Conservation (phyloP, 2,797 vertebrate genomes). For the Tragelaphus oryx region DNA sequence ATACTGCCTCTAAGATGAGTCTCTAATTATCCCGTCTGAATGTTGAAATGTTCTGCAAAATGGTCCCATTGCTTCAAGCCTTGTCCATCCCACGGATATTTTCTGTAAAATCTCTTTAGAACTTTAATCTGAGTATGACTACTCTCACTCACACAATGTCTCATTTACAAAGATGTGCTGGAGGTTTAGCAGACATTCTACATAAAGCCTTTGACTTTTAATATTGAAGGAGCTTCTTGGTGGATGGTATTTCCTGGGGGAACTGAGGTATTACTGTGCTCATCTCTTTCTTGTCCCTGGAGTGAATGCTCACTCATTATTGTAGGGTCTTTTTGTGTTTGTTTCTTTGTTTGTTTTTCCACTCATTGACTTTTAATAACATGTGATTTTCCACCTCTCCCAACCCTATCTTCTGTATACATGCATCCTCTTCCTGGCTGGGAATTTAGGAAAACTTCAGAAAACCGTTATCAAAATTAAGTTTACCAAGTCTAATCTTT, state of each 20-base stretch:
- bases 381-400: constrained; percentile 71
- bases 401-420: constrained; percentile 35
- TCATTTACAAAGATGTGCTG: background rate
- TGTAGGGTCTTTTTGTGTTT: background rate
- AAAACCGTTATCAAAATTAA: constrained; percentile 79
- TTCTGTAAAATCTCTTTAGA: background rate
- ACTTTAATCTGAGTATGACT: background rate
- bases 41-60: background rate
- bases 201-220: background rate
- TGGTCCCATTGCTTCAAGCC: background rate
- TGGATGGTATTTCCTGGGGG: background rate
- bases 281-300: background rate
- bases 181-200: background rate
- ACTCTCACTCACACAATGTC: background rate
- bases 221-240: background rate
- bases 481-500: constrained; percentile 74
- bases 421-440: constrained; percentile 58
- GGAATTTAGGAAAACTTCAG: constrained; percentile 68
- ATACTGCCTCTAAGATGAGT: background rate
- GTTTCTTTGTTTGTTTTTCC: background rate
- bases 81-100: background rate
- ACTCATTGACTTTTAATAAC: background rate
- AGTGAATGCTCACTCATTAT: background rate
- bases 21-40: background rate
- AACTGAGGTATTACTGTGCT: background rate